These are phyloP conservation scores for Euzetes globulus DNA, from an alignment of 2,888 invertebrate species.

Conservation along the genomic window DNA sequence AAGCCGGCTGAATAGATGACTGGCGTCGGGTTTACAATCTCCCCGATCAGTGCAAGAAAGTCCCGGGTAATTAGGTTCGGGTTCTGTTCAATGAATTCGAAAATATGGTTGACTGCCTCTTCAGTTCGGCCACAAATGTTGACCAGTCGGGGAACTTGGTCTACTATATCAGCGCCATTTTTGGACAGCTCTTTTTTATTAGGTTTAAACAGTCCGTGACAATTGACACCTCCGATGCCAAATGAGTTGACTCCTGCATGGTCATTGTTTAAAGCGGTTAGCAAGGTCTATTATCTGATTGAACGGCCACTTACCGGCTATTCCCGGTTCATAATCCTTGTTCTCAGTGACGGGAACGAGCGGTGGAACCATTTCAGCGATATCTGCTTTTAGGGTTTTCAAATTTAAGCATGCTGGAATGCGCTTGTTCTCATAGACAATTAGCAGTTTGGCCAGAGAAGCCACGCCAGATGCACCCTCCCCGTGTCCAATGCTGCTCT, in stretches of 20 bases:
- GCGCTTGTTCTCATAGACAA: slow-evolving; percentile 50
- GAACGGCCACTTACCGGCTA: too few species aligned
- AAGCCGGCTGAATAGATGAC: slow-evolving; percentile 44
- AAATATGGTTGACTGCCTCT: slow-evolving; percentile 61
- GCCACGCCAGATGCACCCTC: slow-evolving; percentile 47
- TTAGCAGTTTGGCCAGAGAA: slow-evolving; percentile 46
- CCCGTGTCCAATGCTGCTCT: slow-evolving; percentile 77
- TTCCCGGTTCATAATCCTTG: too few species aligned
- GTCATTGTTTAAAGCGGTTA: slow-evolving; percentile 68
- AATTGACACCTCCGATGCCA: slow-evolving; percentile 30
- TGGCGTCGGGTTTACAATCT: slow-evolving; percentile 51
- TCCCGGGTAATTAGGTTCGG: slow-evolving; percentile 57
- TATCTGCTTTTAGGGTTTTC: slow-evolving; percentile 51
- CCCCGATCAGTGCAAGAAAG: slow-evolving; percentile 66
- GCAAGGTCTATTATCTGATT: too few species aligned
- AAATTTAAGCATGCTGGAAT: slow-evolving; percentile 53
- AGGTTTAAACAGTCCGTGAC: slow-evolving; percentile 25
- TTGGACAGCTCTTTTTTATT: background rate
- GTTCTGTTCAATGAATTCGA: slow-evolving; percentile 54
- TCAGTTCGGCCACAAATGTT: slow-evolving; percentile 77
- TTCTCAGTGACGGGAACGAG: slow-evolving; percentile 1
- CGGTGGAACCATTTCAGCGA: slow-evolving; percentile 42
- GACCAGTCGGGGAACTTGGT: slow-evolving; percentile 59
- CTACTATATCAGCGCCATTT: background rate
- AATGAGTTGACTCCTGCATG: slow-evolving; percentile 29